These are phyloP conservation scores for Drosophila putrida DNA, from an alignment of 2,888 invertebrate genomes.

Conservation along the genomic window DNA sequence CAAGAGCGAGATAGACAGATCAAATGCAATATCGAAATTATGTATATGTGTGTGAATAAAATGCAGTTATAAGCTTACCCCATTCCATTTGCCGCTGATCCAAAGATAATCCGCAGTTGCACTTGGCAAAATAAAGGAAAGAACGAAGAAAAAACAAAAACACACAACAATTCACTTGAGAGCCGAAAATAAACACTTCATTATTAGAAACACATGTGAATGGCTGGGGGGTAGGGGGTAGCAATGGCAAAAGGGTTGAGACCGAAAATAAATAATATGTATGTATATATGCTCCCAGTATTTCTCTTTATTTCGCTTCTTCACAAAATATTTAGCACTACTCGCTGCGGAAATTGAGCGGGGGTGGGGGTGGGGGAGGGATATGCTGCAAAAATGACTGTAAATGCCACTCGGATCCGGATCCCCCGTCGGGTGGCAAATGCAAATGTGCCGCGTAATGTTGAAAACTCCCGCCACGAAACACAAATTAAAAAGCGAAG, in stretches of 20 bases:
- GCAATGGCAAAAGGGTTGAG: constrained; percentile 23
- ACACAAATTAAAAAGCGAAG: constrained; percentile 14
- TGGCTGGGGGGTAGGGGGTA: constrained; percentile 11
- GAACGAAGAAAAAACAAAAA: not conserved
- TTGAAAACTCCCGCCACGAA: constrained; percentile 21
- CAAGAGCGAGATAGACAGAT: constrained; percentile 5
- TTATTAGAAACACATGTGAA: constrained; percentile 74
- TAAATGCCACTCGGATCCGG: constrained; percentile 10
- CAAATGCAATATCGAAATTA: constrained; percentile 33
- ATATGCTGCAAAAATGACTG: constrained; percentile 13
- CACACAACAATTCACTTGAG: constrained; percentile 56
- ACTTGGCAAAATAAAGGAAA: constrained; percentile 32
- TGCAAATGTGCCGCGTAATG: constrained; percentile 59
- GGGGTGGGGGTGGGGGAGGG: not conserved
- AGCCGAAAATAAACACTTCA: constrained; percentile 77
- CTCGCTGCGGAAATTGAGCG: constrained; percentile 55
- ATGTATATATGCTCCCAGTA: constrained; percentile 2
- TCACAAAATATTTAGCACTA: constrained; percentile 31
- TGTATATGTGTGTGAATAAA: constrained; percentile 24
- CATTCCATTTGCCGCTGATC: constrained; percentile 20
- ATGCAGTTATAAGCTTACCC: constrained; percentile 47
- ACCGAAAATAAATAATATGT: constrained; percentile 52
- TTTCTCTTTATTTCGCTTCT: constrained; percentile 1
- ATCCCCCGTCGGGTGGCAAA: constrained; percentile 15
- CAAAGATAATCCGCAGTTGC: constrained; percentile 44